Evolutionary conservation across 64 coral and sea anemone species (phyloP).

Genomic region (Acropora yongei): DNA sequence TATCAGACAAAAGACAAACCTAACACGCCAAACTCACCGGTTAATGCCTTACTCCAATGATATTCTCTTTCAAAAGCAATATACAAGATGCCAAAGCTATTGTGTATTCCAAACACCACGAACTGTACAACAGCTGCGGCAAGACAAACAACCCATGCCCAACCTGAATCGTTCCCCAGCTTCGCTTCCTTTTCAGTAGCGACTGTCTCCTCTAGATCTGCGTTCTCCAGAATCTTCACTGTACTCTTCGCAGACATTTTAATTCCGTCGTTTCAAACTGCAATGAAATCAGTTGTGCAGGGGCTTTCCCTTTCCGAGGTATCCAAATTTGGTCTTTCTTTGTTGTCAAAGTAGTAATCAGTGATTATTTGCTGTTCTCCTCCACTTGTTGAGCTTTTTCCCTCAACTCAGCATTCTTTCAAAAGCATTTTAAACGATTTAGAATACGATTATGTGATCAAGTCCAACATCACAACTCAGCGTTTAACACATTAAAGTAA

Average conservation of each 20-base stretch:
- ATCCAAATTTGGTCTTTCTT: neutral
- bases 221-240: neutral
- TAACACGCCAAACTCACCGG: conserved; percentile 4
- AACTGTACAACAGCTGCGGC: conserved; percentile 65
- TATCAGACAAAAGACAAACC: neutral
- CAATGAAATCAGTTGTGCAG: neutral
- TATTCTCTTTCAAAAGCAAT: conserved; percentile 61
- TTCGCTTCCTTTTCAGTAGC: conserved; percentile 5
- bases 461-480: too few species aligned
- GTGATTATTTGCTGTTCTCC: too few species aligned
- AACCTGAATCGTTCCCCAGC: conserved; percentile 30
- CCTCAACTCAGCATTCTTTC: too few species aligned
- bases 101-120: conserved; percentile 74
- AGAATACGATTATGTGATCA: too few species aligned
- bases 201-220: neutral
- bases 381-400: too few species aligned
- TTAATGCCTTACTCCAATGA: conserved; percentile 10
- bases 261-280: neutral
- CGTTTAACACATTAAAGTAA: too few species aligned
- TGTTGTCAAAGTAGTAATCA: neutral
- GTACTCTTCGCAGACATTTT: neutral
- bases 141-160: conserved; percentile 60
- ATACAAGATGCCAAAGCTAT: conserved; percentile 73
- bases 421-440: too few species aligned
- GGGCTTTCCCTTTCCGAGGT: neutral